Conservation (phyloP, 2,113 vertebrate species). For the Gallinago jamesoni region DNA sequence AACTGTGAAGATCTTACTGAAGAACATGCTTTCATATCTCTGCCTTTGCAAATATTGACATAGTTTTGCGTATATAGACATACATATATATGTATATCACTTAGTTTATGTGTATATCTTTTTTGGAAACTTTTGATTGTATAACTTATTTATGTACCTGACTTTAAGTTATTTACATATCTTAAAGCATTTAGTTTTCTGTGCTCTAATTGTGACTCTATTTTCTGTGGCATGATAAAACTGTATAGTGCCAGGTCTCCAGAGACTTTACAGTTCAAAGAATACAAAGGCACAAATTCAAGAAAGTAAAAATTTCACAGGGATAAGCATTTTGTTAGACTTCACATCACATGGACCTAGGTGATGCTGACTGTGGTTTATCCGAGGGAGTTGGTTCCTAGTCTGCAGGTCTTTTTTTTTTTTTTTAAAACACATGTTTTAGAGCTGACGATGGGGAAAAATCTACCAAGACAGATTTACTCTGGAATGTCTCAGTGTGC, state of each 20-base stretch:
- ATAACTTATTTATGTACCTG: not conserved
- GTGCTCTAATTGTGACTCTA: not conserved
- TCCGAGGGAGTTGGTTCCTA: not conserved
- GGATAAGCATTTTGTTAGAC: not conserved
- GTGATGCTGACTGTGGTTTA: not conserved
- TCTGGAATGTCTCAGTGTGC: not conserved
- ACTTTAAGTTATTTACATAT: not conserved
- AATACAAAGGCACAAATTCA: not conserved
- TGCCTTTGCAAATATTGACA: not conserved
- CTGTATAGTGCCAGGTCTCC: not conserved
- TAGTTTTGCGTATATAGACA: not conserved
- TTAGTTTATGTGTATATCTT: not conserved
- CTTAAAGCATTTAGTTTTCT: not conserved
- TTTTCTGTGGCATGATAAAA: not conserved
- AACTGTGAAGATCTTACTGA: not conserved
- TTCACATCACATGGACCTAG: not conserved
- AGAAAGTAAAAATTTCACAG: not conserved
- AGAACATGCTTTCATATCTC: not conserved
- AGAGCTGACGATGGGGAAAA: not conserved
- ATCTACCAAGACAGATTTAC: not conserved
- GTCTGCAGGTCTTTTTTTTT: fast-evolving
- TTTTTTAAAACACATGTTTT: not conserved
- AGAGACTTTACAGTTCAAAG: not conserved
- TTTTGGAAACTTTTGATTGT: not conserved
- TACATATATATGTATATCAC: not conserved